Evolutionary conservation across 2,888 invertebrate species (phyloP), one percentile per base, ranked within the genome.

Genomic region (Drosophila meridiana): DNA sequence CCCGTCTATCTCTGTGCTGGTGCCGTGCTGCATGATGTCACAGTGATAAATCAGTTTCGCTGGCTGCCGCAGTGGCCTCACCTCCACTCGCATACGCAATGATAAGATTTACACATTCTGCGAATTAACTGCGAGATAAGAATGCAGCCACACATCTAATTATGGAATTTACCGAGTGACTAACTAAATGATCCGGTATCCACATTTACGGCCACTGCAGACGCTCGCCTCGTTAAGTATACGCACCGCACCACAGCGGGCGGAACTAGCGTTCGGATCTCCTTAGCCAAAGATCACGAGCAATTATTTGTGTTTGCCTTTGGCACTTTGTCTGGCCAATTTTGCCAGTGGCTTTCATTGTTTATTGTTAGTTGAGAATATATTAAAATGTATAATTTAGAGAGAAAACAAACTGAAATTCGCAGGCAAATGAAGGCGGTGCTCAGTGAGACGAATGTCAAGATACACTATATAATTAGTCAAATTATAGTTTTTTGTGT

Each of bases 11-110:
- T 34, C 11, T 43, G 3, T 34, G 43, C 43, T 77, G 57, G 73
- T 77, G 63, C 59, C 59, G 73, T 61, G 53, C 20, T 20, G 76
- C 40, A 73, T 88, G 87, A 83, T 80, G 89, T 86, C 89, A 88
- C 69, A 60, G 66, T 70, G 69, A 82, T 89, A 84, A 85, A 72
- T 84, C 66, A 81, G n/a, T 32, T 63, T 57, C 50, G 50, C 52
- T 66, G 59, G 30, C 42, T 59, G 78, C 55, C 80, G 78, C 78
- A 80, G 58, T 62, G 26, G 11, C 20, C 50, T 26, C 53, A 26
- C 4, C 36, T 13, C 26, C 26, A n/a, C 9, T n/a, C 45, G 43
- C 36, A 34, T 14, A 47, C 45, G 28, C 38, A 66, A 56, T 65
- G 78, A 80, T 78, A 80, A 80, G 76, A 68, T 34, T 47, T 66